Evolutionary conservation across 2,888 invertebrate species (phyloP), one percentile per base, ranked within the genome.

Genomic region (Octodonta nipae): DNA sequence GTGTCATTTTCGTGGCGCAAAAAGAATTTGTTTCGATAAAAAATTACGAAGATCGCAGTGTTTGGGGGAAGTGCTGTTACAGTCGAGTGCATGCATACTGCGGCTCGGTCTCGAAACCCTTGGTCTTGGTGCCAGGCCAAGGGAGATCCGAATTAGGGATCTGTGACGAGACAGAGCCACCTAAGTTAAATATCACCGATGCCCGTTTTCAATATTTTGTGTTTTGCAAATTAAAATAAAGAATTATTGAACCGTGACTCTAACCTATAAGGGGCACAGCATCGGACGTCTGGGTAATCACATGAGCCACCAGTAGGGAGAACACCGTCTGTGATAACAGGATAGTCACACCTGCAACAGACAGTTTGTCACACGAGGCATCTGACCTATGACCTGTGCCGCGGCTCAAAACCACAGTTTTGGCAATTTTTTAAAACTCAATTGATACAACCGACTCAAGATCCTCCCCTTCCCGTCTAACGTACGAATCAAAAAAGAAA

Each of bases 251-350:
- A 47, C 52, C 53, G 52, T 47, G 50, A 54, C 47, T 56, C 62
- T 61, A 61, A 91, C 95, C 96, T 85, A 96, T 88, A 66, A 95
- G 79, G 65, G 96, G 95, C 70, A 96, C 86, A 64, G 95, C 93
- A 71, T 95, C 95, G 67, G 95, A 95, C 67, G 95, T 93, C 75
- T 88, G 88, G 67, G 95, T 95, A 75, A 95, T 88, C 68, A 92
- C 88, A 75, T 95, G 91, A 65, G 91, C 89, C 73, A 96, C 92
- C 83, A 95, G 84, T 73, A 93, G 81, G 67, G 93, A 86, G 77
- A 96, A 95, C 71, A 95, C 93, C 70, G 92, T 93, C 78, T 95
- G 86, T 61, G 95, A 95, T 72, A 96, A 86, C 70, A 93, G 84
- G 71, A 93, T 92, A 71, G 92, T 93, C 67, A 93, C 88, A 80